Percentiles rank a stretch among this genome's conserved stretches.
Evolutionary conservation across 2,888 invertebrate genomes (phyloP).

Genomic region (Erebia aethiops): DNA sequence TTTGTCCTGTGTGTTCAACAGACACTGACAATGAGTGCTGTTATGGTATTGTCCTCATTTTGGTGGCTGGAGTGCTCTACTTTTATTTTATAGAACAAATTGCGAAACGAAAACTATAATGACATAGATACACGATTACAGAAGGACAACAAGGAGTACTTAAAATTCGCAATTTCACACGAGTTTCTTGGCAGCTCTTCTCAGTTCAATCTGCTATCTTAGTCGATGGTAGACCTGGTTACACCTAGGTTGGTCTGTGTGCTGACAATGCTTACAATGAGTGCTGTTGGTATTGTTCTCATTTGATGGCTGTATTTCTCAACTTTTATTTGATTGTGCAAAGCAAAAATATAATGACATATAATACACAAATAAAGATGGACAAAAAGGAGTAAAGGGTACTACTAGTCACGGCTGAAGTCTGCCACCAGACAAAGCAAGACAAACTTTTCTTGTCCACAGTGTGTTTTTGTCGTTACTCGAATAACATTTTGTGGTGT

Average conservation of each 20-base stretch:
- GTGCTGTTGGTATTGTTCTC: conserved; percentile 6
- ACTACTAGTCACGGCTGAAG: too few relatives aligned
- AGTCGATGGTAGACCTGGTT: conserved; percentile 36
- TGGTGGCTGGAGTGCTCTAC: conserved; percentile 9
- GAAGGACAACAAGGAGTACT: too few relatives aligned
- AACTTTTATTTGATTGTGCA: conserved; percentile 8
- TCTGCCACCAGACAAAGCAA: too few relatives aligned
- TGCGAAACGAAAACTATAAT: not conserved
- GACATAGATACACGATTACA: not conserved
- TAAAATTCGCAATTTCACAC: too few relatives aligned
- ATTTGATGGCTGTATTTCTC: conserved; percentile 8
- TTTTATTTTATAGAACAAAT: conserved; percentile 9
- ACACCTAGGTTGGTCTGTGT: conserved; percentile 67
- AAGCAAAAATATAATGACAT: not conserved
- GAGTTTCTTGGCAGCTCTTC: too few relatives aligned
- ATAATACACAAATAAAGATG: not conserved
- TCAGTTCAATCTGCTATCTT: too few relatives aligned
- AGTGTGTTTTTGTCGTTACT: not conserved
- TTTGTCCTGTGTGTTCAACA: conserved; percentile 30
- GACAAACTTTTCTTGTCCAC: too few relatives aligned
- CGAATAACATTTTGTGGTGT: conserved; percentile 6
- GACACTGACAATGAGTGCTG: conserved; percentile 25
- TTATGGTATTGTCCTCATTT: conserved; percentile 6
- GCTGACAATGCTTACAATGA: conserved; percentile 38
- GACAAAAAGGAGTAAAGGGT: not conserved